Percentiles rank a stretch among this genome's conserved stretches.
phyloP scores from a whole-genome alignment of 2,888 invertebrate genomes.

The Saturnia pavonia region DNA sequence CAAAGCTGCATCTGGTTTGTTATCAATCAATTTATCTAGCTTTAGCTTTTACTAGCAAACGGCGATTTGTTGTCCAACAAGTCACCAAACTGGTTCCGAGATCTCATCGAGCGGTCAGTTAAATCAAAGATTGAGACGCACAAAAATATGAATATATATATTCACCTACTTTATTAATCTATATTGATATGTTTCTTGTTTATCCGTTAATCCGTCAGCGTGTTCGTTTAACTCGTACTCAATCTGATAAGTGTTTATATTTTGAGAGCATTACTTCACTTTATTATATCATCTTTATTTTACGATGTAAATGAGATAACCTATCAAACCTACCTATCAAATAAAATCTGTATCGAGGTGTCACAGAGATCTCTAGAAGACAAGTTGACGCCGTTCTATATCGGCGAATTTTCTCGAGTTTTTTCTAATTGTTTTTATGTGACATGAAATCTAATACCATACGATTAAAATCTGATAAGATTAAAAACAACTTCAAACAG shows the following conservation, averaged over 20 bases:
- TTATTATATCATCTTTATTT: constrained; percentile 33
- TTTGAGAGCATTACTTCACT: constrained; percentile 26
- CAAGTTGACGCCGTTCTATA: constrained; percentile 5
- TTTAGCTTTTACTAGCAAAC: constrained; percentile 48
- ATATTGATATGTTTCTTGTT: constrained; percentile 11
- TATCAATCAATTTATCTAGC: constrained; percentile 78
- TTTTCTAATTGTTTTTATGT: background rate
- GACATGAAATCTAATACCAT: background rate
- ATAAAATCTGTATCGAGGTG: constrained; percentile 16
- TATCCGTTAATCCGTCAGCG: constrained; percentile 12
- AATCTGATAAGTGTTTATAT: constrained; percentile 30
- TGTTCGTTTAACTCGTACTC: constrained; percentile 5
- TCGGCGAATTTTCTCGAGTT: background rate
- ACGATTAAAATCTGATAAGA: background rate
- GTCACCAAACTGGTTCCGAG: constrained; percentile 57
- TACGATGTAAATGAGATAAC: constrained; percentile 33
- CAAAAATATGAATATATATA: constrained; percentile 15
- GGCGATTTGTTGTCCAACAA: constrained; percentile 67
- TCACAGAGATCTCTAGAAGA: constrained; percentile 1
- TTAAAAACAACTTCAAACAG: background rate
- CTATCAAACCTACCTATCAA: constrained; percentile 32
- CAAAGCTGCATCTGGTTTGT: constrained; percentile 62
- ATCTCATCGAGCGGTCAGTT: constrained; percentile 57
- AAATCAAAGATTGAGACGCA: constrained; percentile 35
- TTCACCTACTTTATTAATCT: constrained; percentile 12